phyloP scores from a whole-genome alignment of 2,797 vertebrate genomes.

The Euthynnus affinis region DNA sequence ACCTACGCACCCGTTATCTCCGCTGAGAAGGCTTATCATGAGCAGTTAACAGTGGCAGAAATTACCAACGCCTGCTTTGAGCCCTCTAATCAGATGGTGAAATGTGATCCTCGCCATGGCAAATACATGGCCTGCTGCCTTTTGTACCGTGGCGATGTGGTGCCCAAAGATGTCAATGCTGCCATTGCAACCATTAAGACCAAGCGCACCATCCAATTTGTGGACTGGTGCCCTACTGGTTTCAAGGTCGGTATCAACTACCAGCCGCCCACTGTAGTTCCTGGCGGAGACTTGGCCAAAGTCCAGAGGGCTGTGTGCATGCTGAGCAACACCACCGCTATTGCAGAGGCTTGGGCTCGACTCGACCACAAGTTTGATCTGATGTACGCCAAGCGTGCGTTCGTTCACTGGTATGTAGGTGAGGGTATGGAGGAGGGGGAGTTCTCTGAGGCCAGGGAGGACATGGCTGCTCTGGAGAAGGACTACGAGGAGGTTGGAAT shows the following conservation, averaged over 20 bases:
- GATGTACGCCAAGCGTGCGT: conserved; percentile 11
- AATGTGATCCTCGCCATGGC: conserved; percentile 19
- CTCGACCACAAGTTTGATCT: conserved; percentile 24
- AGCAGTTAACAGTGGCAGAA: conserved; percentile 12
- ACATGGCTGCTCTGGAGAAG: neutral
- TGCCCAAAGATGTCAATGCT: conserved; percentile 17
- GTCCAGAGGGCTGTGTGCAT: conserved; percentile 13
- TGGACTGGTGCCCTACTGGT: conserved; percentile 1
- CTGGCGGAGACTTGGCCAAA: conserved; percentile 21
- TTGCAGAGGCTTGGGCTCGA: conserved; percentile 14
- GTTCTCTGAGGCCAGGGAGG: neutral
- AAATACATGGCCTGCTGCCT: conserved; percentile 23
- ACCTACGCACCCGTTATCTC: conserved; percentile 11
- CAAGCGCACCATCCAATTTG: conserved; percentile 6
- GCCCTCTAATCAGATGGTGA: conserved; percentile 12
- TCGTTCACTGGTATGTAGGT: conserved; percentile 27
- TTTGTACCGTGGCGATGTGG: conserved; percentile 23
- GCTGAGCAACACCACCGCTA: conserved; percentile 21
- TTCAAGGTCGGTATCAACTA: conserved; percentile 12
- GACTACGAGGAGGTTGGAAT: neutral
- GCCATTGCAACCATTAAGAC: conserved; percentile 12
- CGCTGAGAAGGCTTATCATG: conserved; percentile 14
- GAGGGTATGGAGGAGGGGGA: conserved; percentile 13
- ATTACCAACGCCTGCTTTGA: conserved; percentile 25
- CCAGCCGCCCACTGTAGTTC: conserved; percentile 16